These are phyloP conservation scores for Triplophysa yarkandensis DNA, from an alignment of 2,797 vertebrate species.

Conservation along the genomic window DNA sequence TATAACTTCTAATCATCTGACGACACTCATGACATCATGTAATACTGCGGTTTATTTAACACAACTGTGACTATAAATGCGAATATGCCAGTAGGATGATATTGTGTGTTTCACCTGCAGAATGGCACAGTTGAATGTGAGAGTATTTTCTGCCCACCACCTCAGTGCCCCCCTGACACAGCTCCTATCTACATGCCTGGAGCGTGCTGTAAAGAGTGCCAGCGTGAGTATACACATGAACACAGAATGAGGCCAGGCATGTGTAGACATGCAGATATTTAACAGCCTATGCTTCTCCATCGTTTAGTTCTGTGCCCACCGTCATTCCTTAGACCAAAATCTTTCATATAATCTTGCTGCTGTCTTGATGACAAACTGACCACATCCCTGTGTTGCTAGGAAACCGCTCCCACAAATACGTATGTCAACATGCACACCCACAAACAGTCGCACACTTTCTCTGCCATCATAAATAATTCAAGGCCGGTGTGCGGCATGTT, in stretches of 20 bases:
- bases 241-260: slow-evolving; percentile 12
- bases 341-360: slow-evolving; percentile 11
- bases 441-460: slow-evolving; percentile 11
- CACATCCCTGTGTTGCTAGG: slow-evolving; percentile 54
- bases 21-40: background rate
- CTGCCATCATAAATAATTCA: slow-evolving; percentile 51
- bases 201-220: slow-evolving; percentile 87
- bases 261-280: background rate
- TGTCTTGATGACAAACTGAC: slow-evolving; percentile 52
- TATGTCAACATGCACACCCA: slow-evolving; percentile 40
- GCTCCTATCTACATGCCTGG: slow-evolving; percentile 80
- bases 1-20: background rate
- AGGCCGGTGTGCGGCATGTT: slow-evolving; percentile 32
- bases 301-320: background rate
- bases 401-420: slow-evolving; percentile 36
- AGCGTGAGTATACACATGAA: slow-evolving; percentile 73
- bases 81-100: background rate
- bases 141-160: slow-evolving; percentile 74
- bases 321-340: background rate
- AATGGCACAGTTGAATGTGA: slow-evolving; percentile 85
- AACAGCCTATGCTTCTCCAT: background rate
- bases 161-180: slow-evolving; percentile 77
- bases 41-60: background rate
- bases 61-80: background rate
- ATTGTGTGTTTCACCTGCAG: slow-evolving; percentile 68